Evolutionary conservation across 2,888 invertebrate species (phyloP).

Genomic region (Eubasilissa splendida): DNA sequence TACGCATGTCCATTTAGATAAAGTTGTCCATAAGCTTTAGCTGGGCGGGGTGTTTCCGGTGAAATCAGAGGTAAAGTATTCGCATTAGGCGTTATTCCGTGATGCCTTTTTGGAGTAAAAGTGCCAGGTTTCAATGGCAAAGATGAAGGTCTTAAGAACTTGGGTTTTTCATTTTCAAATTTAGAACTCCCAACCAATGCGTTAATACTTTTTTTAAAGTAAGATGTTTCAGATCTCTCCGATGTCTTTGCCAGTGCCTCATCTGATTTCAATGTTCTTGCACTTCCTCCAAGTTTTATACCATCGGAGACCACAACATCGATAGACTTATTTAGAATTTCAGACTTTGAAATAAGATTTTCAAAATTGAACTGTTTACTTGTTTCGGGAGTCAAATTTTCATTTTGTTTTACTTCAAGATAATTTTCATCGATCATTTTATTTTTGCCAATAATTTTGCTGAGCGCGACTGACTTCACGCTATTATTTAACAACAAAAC

Average conservation of each 20-base stretch:
- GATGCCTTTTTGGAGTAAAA: constrained; percentile 85
- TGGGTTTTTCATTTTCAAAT: constrained; percentile 71
- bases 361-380: constrained; percentile 71
- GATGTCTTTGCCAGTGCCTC: constrained; percentile 47
- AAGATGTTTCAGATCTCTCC: constrained; percentile 70
- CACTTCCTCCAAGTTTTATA: background rate
- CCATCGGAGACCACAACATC: constrained; percentile 67
- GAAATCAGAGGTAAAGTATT: constrained; percentile 89
- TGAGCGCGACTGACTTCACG: background rate
- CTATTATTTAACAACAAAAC: constrained; percentile 7
- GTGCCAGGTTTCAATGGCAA: constrained; percentile 89
- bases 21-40: constrained; percentile 90
- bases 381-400: constrained; percentile 19
- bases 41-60: constrained; percentile 92
- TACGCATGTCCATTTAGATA: constrained; percentile 93
- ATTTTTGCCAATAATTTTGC: constrained; percentile 3
- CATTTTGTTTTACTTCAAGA: constrained; percentile 26
- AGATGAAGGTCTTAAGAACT: constrained; percentile 87
- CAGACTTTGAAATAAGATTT: constrained; percentile 71
- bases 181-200: constrained; percentile 59
- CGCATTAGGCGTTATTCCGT: constrained; percentile 86
- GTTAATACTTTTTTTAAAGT: constrained; percentile 68
- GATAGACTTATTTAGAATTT: constrained; percentile 69
- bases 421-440: constrained; percentile 17
- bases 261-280: constrained; percentile 53